Base-by-base conservation (phyloP, 2,888 invertebrate species). In the Melinaea marsaeus region DNA sequence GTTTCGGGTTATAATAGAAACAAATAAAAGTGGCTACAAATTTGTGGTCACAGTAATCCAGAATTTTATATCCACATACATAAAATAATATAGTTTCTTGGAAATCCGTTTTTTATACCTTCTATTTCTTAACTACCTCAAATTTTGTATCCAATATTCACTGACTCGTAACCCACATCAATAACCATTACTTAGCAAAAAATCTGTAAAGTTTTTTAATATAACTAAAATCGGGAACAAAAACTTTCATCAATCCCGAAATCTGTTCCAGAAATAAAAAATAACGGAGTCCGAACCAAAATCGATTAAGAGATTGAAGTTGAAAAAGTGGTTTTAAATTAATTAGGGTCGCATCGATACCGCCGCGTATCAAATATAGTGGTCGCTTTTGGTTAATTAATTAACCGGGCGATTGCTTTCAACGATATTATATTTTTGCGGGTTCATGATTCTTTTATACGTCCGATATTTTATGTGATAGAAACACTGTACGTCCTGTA, bases 251-350 rank as follows among this genome's bases (percentile, higher is more conserved):
- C 62, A 65, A 65, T 63, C 61, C 47, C 42, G 54, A 65, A 66
- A 51, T 46, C 59, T 55, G 65, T 69, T 51, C 22, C 32, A 22
- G 32, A 66, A 69, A 70, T 67, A 69, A 66, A 63, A 64, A 59
- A 65, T 62, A 61, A 60, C 45, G 60, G 60, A 65, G 65, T 68
- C 66, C 69, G 68, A 68, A 69, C 58, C 65, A 60, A 56, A 67
- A 70, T 68, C 69, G 67, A 69, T 72, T 69, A 69, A 66, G 68
- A 71, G 65, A 73, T 71, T 71, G 69, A 55, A 67, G 66, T 64
- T 62, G 70, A 71, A 70, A 69, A 68, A 69, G 51, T 68, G 67
- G 64, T 69, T 68, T 69, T 68, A 69, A 72, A 71, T 73, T 73
- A 73, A 73, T 72, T 65, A 64, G 60, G 66, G 66, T 66, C 65